These are phyloP conservation scores for Ranitomeya variabilis DNA, from an alignment of 2,113 vertebrate species.

Conservation along the genomic window DNA sequence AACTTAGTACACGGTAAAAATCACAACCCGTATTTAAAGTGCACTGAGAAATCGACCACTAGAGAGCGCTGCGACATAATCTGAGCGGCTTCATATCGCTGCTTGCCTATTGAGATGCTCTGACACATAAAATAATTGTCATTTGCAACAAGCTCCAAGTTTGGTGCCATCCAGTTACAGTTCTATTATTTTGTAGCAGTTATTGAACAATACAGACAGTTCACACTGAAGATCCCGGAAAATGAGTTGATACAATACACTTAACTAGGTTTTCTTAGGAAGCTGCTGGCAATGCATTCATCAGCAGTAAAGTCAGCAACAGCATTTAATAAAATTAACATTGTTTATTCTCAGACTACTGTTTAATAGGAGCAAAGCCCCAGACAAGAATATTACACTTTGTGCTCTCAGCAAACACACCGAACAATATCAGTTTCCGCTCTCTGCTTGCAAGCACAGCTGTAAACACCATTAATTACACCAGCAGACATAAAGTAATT, in stretches of 20 bases:
- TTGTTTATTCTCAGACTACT: constrained; percentile 12
- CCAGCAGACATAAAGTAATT: constrained; percentile 33
- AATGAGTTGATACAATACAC: neutral
- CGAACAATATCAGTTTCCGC: constrained; percentile 25
- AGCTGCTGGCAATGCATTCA: neutral
- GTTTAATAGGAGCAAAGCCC: constrained; percentile 5
- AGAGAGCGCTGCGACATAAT: constrained; percentile 18
- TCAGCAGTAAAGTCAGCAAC: neutral
- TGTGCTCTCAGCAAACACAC: neutral
- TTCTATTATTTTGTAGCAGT: neutral
- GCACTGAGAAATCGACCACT: neutral
- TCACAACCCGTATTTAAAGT: neutral
- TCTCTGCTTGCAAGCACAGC: constrained; percentile 26
- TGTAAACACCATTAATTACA: constrained; percentile 46
- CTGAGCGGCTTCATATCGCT: neutral
- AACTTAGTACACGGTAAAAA: neutral
- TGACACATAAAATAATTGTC: constrained; percentile 2
- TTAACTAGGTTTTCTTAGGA: neutral
- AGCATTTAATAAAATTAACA: constrained; percentile 3
- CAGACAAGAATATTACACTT: constrained; percentile 9
- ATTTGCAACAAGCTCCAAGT: neutral
- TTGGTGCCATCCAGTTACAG: neutral
- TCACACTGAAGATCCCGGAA: neutral
- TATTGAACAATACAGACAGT: neutral
- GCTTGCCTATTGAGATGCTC: neutral